Base-by-base conservation (phyloP, 1,140 invertebrate species). In the Pogonus chalceus region DNA sequence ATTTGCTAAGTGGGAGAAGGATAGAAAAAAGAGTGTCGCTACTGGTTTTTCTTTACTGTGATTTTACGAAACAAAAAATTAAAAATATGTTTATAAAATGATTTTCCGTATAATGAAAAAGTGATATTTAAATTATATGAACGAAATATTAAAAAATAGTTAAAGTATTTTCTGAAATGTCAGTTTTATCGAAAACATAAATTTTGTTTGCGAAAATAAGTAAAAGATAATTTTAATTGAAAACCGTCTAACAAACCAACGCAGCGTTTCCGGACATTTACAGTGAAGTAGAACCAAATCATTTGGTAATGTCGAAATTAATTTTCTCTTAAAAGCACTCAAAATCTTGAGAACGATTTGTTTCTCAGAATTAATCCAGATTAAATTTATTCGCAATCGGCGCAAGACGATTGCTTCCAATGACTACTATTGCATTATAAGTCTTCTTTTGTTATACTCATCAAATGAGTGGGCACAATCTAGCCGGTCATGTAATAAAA, bases 341-440 rank as follows among this genome's bases (percentile, higher is more conserved):
- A 43, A 43, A 43, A 12, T 43, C 37, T 43, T 43, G 37, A 16
- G 37, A 43, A 43, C 18, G 37, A 43, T 43, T 43, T 43, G 37
- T 43, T 43, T 43, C 37, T 7, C 9, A 10, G 37, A 16, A 43
- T 43, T 43, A 43, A 43, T 43, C 18, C 9, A 43, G 37, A 43
- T 43, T 43, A 43, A 43, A 43, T 43, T 43, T 43, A 43, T 43
- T 43, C 37, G 37, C 18, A 43, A 43, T 43, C 37, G 37, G 26
- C 14, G 26, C 26, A 7, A 14, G 37, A 4, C 37, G 4, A 10
- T 16, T 43, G 9, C 18, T 7, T 43, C 37, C 18, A 7, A 4
- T 43, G 37, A 43, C 37, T 10, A 43, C 37, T 4, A 16, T 31
- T 31, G 26, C 4, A 31, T 4, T 43, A 9, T 43, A 16, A 43